Conservation (phyloP, 2,888 invertebrate species). For the Chloroclysta siterata region DNA sequence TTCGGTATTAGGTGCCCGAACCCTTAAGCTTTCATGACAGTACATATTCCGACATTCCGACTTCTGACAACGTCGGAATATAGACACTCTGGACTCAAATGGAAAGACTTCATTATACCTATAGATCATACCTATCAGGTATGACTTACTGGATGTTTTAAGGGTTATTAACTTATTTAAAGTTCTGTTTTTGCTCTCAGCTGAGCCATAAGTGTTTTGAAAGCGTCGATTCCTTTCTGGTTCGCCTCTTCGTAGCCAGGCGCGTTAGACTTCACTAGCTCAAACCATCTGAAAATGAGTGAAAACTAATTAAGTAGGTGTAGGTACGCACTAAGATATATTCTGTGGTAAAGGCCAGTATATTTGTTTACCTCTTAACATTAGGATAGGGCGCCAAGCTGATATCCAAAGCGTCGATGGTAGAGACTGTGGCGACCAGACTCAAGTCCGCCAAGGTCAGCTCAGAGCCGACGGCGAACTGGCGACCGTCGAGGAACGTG, state of each 20-base stretch:
- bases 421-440: conserved; percentile 87
- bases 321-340: too few relatives aligned
- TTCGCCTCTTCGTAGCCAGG: conserved; percentile 68
- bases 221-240: conserved; percentile 65
- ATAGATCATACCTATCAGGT: too few relatives aligned
- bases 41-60: too few relatives aligned
- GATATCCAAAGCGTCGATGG: conserved; percentile 85
- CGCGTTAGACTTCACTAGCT: conserved; percentile 55
- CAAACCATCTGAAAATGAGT: conserved; percentile 55
- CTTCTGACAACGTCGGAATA: too few relatives aligned
- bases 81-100: too few relatives aligned
- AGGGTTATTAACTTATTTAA: conserved; percentile 28
- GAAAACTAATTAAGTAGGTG: neutral
- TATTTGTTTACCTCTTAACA: conserved; percentile 48
- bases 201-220: conserved; percentile 56
- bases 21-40: too few relatives aligned
- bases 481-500: conserved; percentile 86
- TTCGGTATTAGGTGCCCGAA: too few relatives aligned
- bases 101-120: too few relatives aligned
- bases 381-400: conserved; percentile 85
- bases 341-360: too few relatives aligned
- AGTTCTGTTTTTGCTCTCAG: conserved; percentile 55
- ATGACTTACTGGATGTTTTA: neutral
- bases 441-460: conserved; percentile 91
- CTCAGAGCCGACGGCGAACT: conserved; percentile 87